These are phyloP conservation scores for Muscicapa comitata DNA, from an alignment of 2,797 vertebrate species.

Conservation along the genomic window DNA sequence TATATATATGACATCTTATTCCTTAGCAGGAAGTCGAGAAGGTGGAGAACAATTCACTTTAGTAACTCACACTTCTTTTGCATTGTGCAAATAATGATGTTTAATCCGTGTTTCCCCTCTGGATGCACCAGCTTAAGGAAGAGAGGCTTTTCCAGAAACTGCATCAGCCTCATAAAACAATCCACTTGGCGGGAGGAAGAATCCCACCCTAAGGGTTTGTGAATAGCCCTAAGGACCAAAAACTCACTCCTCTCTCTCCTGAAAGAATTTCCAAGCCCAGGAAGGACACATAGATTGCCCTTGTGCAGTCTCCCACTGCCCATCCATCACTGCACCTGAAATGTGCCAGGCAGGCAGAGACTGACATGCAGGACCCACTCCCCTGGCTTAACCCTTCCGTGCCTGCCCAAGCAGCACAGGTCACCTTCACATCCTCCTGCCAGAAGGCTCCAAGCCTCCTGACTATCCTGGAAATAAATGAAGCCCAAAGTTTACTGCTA, in stretches of 20 bases:
- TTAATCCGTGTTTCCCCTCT: not conserved
- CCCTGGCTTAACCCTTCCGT: not conserved
- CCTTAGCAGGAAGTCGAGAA: not conserved
- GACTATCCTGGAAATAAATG: not conserved
- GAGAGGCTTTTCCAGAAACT: not conserved
- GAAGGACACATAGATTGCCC: not conserved
- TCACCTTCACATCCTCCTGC: not conserved
- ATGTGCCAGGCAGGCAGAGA: not conserved
- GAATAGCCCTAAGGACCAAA: not conserved
- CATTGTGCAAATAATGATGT: not conserved
- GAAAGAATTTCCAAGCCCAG: not conserved
- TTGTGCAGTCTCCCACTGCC: not conserved
- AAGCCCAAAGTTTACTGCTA: not conserved
- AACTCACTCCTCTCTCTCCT: not conserved
- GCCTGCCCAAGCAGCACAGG: not conserved
- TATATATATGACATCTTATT: not conserved
- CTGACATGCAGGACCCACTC: not conserved
- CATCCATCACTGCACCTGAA: not conserved
- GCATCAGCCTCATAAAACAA: not conserved
- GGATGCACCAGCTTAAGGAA: not conserved
- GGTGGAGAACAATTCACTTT: not conserved
- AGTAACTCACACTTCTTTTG: not conserved
- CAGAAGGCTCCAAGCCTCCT: not conserved
- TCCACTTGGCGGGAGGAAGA: rapidly evolving
- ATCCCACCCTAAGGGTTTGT: not conserved